Evolutionary conservation across 1,140 invertebrate species (phyloP).

Genomic region (Macrocentrus cingulum): DNA sequence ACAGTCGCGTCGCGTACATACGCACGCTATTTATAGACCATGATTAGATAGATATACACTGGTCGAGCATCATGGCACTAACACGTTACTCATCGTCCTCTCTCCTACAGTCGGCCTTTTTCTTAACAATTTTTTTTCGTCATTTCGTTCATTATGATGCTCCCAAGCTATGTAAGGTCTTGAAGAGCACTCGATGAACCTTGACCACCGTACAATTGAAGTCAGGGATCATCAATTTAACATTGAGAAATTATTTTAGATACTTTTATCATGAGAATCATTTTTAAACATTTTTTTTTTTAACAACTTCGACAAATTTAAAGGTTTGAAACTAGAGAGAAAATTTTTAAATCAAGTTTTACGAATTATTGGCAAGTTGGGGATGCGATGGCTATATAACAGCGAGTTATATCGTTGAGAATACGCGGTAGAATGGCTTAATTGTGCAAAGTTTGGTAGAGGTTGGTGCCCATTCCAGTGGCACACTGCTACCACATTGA

Average conservation of each 20-base stretch:
- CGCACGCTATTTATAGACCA: conserved; percentile 40
- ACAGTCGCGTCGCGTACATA: conserved; percentile 22
- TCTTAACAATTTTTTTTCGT: conserved; percentile 7
- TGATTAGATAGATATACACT: conserved; percentile 42
- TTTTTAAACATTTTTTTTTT: too few species aligned
- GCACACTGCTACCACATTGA: background rate
- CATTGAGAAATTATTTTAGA: background rate
- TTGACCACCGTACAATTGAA: too few species aligned
- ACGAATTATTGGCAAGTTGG: too few species aligned
- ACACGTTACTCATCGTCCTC: conserved; percentile 28
- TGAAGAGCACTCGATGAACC: too few species aligned
- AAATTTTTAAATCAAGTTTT: too few species aligned
- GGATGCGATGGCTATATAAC: too few species aligned
- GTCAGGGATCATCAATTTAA: too few species aligned
- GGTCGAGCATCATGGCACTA: conserved; percentile 33
- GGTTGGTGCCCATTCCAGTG: conserved; percentile 1
- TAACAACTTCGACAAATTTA: too few species aligned
- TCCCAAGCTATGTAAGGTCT: background rate
- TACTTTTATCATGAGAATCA: background rate
- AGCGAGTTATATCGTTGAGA: background rate
- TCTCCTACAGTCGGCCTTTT: conserved; percentile 7
- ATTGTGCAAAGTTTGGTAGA: conserved; percentile 32
- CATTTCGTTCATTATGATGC: background rate
- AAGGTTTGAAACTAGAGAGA: too few species aligned
- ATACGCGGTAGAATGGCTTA: conserved; percentile 37